Conservation (phyloP, 2,888 invertebrate genomes). For the Caenorhabditis doughertyi region DNA sequence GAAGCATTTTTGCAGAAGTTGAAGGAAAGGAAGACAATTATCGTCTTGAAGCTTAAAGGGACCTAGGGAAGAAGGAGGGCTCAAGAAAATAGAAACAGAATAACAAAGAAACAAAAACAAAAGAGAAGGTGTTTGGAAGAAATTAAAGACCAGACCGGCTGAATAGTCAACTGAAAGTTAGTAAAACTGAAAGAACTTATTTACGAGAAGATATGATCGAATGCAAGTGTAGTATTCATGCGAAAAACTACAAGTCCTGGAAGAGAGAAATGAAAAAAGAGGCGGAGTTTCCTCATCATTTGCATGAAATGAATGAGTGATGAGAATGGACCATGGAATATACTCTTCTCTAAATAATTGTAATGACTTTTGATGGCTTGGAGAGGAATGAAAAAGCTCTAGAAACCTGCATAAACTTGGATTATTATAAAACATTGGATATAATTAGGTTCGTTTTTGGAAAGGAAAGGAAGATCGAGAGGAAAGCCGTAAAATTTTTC, state of each 20-base stretch:
- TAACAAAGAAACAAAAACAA: slow-evolving; percentile 23
- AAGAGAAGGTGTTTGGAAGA: slow-evolving; percentile 23
- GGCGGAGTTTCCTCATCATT: slow-evolving; percentile 50
- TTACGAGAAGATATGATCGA: neutral
- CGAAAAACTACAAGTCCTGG: slow-evolving; percentile 14
- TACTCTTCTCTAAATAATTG: slow-evolving; percentile 11
- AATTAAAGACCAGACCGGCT: slow-evolving; percentile 33
- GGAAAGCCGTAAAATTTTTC: slow-evolving; percentile 16
- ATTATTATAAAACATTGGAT: neutral
- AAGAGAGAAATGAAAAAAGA: neutral
- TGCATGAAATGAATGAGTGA: slow-evolving; percentile 52
- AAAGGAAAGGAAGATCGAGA: neutral
- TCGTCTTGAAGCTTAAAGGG: slow-evolving; percentile 7
- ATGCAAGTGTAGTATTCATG: slow-evolving; percentile 23
- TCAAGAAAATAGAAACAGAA: slow-evolving; percentile 19
- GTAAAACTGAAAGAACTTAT: neutral
- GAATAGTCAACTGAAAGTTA: neutral
- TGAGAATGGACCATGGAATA: slow-evolving; percentile 28
- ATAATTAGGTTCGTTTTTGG: slow-evolving; percentile 46
- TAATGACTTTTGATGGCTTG: slow-evolving; percentile 50
- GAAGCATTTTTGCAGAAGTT: slow-evolving; percentile 27
- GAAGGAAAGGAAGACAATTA: slow-evolving; percentile 20
- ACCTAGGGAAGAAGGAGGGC: neutral
- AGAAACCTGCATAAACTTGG: slow-evolving; percentile 7
- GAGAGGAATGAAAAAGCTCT: neutral